phyloP scores from a whole-genome alignment of 2,113 vertebrate species.

The Neolamprologus modestus region DNA sequence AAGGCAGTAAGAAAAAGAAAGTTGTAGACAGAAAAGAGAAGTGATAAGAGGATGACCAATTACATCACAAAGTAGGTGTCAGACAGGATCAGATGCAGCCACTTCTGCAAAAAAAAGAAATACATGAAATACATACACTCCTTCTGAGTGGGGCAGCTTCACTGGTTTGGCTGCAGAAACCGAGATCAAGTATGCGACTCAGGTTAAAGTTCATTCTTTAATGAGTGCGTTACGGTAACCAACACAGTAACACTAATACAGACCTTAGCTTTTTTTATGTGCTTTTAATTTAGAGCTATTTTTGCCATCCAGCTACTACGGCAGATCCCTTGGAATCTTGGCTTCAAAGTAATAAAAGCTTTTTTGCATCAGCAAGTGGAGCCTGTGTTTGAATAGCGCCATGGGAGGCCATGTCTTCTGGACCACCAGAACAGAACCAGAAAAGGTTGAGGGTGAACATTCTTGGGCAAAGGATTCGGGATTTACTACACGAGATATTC shows the following conservation, averaged over 20 bases:
- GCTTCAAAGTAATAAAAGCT: background rate
- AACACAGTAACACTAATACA: background rate
- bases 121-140: background rate
- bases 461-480: background rate
- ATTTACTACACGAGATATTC: background rate
- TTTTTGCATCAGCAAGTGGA: background rate
- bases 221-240: fast-evolving
- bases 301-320: fast-evolving
- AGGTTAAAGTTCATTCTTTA: background rate
- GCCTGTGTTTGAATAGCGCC: background rate
- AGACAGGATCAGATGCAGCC: background rate
- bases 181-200: background rate
- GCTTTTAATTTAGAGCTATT: background rate
- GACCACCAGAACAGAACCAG: background rate
- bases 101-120: background rate
- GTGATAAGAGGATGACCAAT: background rate
- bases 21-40: fast-evolving
- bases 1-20: background rate
- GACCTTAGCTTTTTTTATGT: background rate
- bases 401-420: background rate
- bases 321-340: background rate
- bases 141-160: background rate
- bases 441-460: background rate
- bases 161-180: background rate
- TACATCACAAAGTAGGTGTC: background rate